A percentile compares a stretch with the other conserved stretches of the same genome.
These are phyloP conservation scores for Ceratina australensis DNA, from an alignment of 1,140 invertebrate species.

Conservation along the genomic window DNA sequence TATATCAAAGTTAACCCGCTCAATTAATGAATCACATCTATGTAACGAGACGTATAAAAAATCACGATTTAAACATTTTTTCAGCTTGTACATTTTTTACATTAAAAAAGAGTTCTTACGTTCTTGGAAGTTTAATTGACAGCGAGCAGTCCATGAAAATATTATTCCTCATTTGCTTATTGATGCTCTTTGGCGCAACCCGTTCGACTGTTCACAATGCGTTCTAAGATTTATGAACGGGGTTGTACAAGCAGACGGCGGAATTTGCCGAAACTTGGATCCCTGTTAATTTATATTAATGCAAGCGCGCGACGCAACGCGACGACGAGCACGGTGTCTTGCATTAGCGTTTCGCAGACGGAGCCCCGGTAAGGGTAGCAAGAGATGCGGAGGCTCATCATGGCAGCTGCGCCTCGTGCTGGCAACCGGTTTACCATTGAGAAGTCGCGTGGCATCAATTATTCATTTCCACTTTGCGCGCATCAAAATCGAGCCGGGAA, in stretches of 20 bases:
- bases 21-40: no score
- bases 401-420: not conserved
- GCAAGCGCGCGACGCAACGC: slow-evolving; percentile 27
- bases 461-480: slow-evolving; percentile 49
- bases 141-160: no score
- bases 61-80: no score
- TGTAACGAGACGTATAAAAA: no score
- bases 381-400: no score
- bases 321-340: slow-evolving; percentile 48
- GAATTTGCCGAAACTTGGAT: slow-evolving; percentile 46
- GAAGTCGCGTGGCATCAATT: slow-evolving; percentile 46
- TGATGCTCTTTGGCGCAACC: no score
- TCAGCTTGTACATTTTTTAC: no score
- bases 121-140: no score
- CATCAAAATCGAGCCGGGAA: slow-evolving; percentile 46
- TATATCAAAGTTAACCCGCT: no score
- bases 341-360: slow-evolving; percentile 31
- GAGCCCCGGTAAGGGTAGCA: slow-evolving; percentile 17
- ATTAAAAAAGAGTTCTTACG: no score
- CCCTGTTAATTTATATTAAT: slow-evolving; percentile 71
- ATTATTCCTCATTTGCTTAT: no score
- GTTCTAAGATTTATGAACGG: not conserved
- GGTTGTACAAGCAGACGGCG: not conserved
- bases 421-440: slow-evolving; percentile 42
- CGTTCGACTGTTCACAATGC: no score